phyloP scores from a whole-genome alignment of 2,797 vertebrate genomes.

The Gallinago stenura region DNA sequence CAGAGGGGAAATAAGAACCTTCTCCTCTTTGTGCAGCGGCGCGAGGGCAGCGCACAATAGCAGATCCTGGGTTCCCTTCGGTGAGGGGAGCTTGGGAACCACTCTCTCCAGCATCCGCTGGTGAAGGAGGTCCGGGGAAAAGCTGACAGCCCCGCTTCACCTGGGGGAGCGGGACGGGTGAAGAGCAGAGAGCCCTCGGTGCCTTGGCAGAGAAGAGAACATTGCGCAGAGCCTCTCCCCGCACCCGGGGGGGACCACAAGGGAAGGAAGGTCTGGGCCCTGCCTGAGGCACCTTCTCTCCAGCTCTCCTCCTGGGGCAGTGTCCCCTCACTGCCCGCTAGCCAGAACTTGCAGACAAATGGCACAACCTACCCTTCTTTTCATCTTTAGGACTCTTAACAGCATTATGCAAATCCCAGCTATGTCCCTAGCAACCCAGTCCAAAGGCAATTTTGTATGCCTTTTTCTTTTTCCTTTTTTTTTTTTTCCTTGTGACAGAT shows the following conservation, averaged over 20 bases:
- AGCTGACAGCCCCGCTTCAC: background rate
- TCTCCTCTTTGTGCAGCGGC: background rate
- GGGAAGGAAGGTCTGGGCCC: background rate
- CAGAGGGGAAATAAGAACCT: background rate
- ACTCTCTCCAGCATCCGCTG: background rate
- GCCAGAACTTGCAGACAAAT: slow-evolving; percentile 28
- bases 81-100: background rate
- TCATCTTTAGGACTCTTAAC: slow-evolving; percentile 53
- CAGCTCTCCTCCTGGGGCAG: background rate
- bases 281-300: background rate
- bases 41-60: background rate
- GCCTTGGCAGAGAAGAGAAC: background rate
- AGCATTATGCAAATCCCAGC: slow-evolving; percentile 65
- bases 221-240: background rate
- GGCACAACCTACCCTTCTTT: slow-evolving; percentile 39
- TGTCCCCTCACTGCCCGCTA: background rate
- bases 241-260: rapidly evolving
- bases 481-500: slow-evolving; percentile 28
- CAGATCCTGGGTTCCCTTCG: background rate
- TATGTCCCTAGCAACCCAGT: slow-evolving; percentile 38
- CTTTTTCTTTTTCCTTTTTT: background rate
- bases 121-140: background rate
- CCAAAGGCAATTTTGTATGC: slow-evolving; percentile 63
- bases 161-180: rapidly evolving
- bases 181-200: background rate